Percentiles rank a stretch among this genome's conserved stretches.
phyloP scores from a whole-genome alignment of 2,888 invertebrate species.

The Parnassius apollo region DNA sequence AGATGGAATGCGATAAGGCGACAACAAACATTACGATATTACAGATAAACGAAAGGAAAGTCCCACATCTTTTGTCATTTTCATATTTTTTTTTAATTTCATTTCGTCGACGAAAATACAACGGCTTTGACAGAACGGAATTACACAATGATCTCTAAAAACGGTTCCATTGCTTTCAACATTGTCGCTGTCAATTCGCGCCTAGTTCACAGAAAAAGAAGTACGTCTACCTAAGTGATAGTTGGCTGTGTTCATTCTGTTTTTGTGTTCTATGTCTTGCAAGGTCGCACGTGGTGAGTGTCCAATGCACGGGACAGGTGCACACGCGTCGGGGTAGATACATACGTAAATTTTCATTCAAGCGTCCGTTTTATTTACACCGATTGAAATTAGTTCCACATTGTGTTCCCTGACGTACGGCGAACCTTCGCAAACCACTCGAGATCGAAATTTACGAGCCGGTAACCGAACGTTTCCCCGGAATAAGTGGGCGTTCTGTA shows the following conservation, averaged over 20 bases:
- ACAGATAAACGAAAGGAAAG: conserved; percentile 25
- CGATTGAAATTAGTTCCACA: conserved; percentile 66
- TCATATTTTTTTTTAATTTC: conserved; percentile 30
- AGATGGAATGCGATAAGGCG: conserved; percentile 56
- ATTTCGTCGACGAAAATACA: conserved; percentile 26
- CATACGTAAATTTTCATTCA: conserved; percentile 74
- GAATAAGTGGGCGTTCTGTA: conserved; percentile 44
- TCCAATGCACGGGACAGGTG: conserved; percentile 65
- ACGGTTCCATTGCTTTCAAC: conserved; percentile 17
- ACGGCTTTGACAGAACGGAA: conserved; percentile 11
- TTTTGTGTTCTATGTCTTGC: conserved; percentile 60
- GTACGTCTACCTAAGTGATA: conserved; percentile 55
- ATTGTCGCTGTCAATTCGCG: conserved; percentile 28
- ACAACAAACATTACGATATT: conserved; percentile 34
- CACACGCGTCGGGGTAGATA: conserved; percentile 70
- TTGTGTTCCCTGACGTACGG: conserved; percentile 63
- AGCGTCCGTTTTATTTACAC: conserved; percentile 73
- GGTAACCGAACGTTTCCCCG: conserved; percentile 46
- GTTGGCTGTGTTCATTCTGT: conserved; percentile 50
- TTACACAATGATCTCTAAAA: conserved; percentile 26
- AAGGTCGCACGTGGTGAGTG: conserved; percentile 67
- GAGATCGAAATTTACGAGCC: conserved; percentile 38
- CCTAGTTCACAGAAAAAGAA: conserved; percentile 29
- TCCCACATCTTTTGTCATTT: conserved; percentile 25
- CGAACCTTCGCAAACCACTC: conserved; percentile 56